Evolutionary conservation across 2,113 vertebrate genomes (phyloP).

Genomic region (Donacobius atricapilla): DNA sequence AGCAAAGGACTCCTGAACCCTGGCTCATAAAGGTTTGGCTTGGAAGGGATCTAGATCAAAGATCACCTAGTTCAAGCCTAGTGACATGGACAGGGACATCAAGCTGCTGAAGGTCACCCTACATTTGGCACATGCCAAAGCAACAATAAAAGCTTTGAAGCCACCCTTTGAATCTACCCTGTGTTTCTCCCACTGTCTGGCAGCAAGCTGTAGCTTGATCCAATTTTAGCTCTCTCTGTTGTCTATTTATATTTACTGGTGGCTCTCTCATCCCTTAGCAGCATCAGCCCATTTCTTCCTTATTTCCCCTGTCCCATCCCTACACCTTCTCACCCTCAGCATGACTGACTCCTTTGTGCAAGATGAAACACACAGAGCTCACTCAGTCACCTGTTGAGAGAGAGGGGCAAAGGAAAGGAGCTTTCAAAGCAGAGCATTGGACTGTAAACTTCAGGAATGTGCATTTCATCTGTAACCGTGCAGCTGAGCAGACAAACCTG

Average conservation of each 20-base stretch:
- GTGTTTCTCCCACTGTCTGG: neutral
- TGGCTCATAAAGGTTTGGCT: neutral
- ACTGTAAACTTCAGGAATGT: neutral
- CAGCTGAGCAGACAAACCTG: neutral
- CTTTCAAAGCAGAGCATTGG: neutral
- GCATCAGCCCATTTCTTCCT: neutral
- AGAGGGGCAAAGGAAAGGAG: neutral
- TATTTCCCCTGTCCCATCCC: neutral
- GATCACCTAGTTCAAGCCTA: neutral
- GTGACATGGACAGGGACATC: neutral
- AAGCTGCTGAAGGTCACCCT: neutral
- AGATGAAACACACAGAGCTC: neutral
- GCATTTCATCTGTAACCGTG: rapidly evolving
- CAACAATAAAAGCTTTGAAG: neutral
- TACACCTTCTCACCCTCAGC: neutral
- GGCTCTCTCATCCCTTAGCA: neutral
- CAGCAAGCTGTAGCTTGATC: neutral
- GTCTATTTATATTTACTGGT: neutral
- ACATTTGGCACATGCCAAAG: neutral
- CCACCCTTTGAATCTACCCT: neutral
- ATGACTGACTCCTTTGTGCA: neutral
- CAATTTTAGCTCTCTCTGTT: neutral
- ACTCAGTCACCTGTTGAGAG: neutral
- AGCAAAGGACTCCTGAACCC: neutral
- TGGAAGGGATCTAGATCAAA: neutral